Evolutionary conservation across 2,888 invertebrate species (phyloP).

Genomic region (Melanargia galathea): DNA sequence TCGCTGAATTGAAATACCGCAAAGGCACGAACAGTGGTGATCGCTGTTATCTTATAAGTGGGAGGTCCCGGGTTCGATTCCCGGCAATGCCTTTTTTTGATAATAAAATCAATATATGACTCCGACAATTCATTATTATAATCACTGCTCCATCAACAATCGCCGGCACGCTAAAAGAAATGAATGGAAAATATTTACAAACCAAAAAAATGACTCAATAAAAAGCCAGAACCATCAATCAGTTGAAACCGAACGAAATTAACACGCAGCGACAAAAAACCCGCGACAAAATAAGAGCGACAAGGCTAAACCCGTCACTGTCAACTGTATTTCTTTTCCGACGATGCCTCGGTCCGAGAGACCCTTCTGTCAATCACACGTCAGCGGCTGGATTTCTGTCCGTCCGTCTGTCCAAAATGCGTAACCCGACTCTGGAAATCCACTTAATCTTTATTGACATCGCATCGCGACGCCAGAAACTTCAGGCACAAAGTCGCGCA

Average conservation of each 20-base stretch:
- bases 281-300: constrained; percentile 29
- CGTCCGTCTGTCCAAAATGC: constrained; percentile 48
- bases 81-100: too few relatives aligned
- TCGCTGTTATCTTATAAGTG: too few relatives aligned
- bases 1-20: too few relatives aligned
- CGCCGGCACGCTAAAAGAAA: constrained; percentile 1
- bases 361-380: constrained; percentile 49
- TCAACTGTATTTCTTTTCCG: constrained; percentile 35
- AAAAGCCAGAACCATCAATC: constrained; percentile 17
- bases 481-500: not conserved
- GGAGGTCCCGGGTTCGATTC: too few relatives aligned
- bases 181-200: constrained; percentile 11
- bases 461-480: constrained; percentile 35
- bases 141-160: not conserved
- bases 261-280: not conserved
- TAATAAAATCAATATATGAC: not conserved
- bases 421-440: constrained; percentile 52
- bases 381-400: constrained; percentile 50
- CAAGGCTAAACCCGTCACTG: constrained; percentile 32
- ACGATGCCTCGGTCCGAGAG: constrained; percentile 39
- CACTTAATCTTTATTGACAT: constrained; percentile 56
- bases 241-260: constrained; percentile 20
- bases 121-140: not conserved
- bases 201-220: constrained; percentile 12
- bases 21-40: too few relatives aligned